These are phyloP conservation scores for Catotricha subobsoleta DNA, from an alignment of 2,888 invertebrate genomes.

Conservation along the genomic window DNA sequence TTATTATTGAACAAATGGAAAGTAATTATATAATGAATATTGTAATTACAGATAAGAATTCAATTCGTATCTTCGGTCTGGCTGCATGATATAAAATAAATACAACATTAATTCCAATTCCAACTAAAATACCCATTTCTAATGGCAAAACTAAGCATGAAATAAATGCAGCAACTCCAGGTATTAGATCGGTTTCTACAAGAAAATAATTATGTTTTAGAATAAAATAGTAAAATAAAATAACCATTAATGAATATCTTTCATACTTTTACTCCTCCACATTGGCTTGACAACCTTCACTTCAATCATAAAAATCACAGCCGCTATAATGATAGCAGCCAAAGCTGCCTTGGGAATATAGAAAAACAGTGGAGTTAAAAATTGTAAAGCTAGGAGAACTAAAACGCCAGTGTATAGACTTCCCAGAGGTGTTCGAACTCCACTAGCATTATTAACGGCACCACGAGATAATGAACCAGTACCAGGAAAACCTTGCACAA, in stretches of 20 bases:
- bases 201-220: constrained; percentile 10
- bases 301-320: constrained; percentile 83
- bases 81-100: constrained; percentile 79
- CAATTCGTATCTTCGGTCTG: constrained; percentile 65
- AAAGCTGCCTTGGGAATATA: constrained; percentile 73
- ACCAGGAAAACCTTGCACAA: constrained; percentile 67
- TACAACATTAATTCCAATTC: constrained; percentile 64
- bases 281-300: constrained; percentile 70
- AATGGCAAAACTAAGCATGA: constrained; percentile 66
- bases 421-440: constrained; percentile 68
- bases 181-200: constrained; percentile 71
- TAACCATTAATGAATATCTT: not conserved
- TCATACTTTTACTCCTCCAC: constrained; percentile 78
- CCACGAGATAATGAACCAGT: constrained; percentile 69
- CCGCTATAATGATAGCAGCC: constrained; percentile 80
- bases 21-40: not conserved
- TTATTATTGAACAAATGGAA: not conserved
- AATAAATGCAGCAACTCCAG: constrained; percentile 68
- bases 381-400: constrained; percentile 66
- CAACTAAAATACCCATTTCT: constrained; percentile 74
- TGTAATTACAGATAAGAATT: constrained; percentile 47
- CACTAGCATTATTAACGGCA: constrained; percentile 78
- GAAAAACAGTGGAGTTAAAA: constrained; percentile 75
- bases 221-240: not conserved
- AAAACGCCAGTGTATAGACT: constrained; percentile 66